Conservation (phyloP, 2,113 vertebrate genomes). For the Syrmaticus mikado region DNA sequence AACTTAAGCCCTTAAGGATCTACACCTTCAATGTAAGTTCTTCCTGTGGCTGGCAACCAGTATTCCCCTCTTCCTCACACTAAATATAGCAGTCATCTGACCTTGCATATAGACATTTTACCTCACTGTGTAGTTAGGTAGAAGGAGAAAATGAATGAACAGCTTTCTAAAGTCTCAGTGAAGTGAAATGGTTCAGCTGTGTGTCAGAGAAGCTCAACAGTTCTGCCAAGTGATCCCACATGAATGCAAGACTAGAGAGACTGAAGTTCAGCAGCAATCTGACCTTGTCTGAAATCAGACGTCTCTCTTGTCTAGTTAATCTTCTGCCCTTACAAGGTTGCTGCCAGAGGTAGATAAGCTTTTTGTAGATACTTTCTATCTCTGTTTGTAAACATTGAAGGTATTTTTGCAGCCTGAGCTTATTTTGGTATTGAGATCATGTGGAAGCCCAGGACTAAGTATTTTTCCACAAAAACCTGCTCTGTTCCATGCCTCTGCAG, state of each 20-base stretch:
- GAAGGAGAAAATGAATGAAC: neutral
- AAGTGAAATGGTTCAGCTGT: neutral
- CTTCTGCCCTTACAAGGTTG: neutral
- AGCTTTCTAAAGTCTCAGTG: neutral
- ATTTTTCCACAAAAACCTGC: neutral
- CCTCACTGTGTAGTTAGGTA: fast-evolving
- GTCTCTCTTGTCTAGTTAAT: neutral
- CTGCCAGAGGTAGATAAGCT: neutral
- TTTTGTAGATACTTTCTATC: neutral
- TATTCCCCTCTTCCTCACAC: neutral
- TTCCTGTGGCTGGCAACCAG: neutral
- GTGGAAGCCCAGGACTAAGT: neutral
- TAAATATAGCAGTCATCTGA: neutral
- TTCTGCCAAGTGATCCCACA: no score
- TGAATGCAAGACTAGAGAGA: neutral
- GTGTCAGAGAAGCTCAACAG: neutral
- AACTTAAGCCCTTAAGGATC: neutral
- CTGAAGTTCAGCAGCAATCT: neutral
- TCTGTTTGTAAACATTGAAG: neutral
- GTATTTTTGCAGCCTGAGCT: neutral
- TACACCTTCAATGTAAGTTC: neutral
- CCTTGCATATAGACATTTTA: neutral
- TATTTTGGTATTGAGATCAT: neutral
- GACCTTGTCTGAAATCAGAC: neutral
- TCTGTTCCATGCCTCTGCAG: neutral